Conservation (phyloP, 2,888 invertebrate genomes). For the Aromia moschata region DNA sequence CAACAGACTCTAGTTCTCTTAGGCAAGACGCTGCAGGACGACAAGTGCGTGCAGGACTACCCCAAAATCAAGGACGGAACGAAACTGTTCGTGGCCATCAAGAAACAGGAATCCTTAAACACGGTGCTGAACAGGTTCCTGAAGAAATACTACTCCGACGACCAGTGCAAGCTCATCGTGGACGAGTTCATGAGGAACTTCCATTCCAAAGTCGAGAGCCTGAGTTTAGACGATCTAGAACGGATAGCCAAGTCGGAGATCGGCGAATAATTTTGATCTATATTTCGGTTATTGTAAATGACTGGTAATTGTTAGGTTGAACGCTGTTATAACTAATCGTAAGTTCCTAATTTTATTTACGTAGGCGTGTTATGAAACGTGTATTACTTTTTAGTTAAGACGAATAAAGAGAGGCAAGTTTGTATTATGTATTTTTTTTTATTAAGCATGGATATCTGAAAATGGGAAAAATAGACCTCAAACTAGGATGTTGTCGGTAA, state of each 20-base stretch:
- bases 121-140: slow-evolving; percentile 69
- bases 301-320: too few species aligned
- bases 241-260: slow-evolving; percentile 61
- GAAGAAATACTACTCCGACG: slow-evolving; percentile 71
- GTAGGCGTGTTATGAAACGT: too few species aligned
- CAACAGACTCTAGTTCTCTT: slow-evolving; percentile 77
- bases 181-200: slow-evolving; percentile 68
- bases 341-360: too few species aligned
- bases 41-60: slow-evolving; percentile 75
- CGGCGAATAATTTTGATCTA: slow-evolving; percentile 21
- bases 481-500: neutral
- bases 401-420: neutral
- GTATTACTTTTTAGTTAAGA: neutral
- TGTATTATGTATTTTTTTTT: neutral
- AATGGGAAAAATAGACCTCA: slow-evolving; percentile 1
- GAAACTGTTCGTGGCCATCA: slow-evolving; percentile 76
- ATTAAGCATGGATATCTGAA: slow-evolving; percentile 15
- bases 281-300: too few species aligned
- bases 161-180: slow-evolving; percentile 70
- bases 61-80: slow-evolving; percentile 78
- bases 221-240: slow-evolving; percentile 62
- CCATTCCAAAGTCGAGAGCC: slow-evolving; percentile 57
- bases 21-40: slow-evolving; percentile 77
- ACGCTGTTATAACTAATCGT: too few species aligned
- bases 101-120: slow-evolving; percentile 72